Evolutionary conservation across 2,113 vertebrate genomes (phyloP).

Genomic region (Poecilia latipinna): DNA sequence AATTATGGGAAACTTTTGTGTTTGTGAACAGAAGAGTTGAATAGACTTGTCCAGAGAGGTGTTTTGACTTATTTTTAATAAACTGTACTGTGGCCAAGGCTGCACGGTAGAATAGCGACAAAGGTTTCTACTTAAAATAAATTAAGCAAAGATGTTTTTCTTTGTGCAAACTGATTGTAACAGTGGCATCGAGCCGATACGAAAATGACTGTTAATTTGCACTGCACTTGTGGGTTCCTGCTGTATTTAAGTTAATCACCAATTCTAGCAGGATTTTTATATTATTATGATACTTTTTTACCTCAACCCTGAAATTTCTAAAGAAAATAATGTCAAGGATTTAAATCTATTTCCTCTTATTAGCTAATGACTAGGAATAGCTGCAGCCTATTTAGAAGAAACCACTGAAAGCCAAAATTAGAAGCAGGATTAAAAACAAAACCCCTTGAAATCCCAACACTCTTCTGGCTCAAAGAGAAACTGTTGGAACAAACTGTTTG

Average conservation of each 20-base stretch:
- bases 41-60: not conserved
- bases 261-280: no score
- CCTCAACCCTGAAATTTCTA: not conserved
- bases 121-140: not conserved
- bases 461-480: no score
- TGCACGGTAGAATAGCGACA: not conserved
- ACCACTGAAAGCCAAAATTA: not conserved
- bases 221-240: not conserved
- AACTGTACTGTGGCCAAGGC: not conserved
- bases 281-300: not conserved
- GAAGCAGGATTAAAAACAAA: not conserved
- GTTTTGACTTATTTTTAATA: not conserved
- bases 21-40: slow-evolving; percentile 2
- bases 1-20: not conserved
- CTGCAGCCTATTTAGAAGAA: no score
- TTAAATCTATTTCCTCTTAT: no score
- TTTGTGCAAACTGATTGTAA: not conserved
- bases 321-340: not conserved
- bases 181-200: not conserved
- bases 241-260: not conserved
- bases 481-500: no score
- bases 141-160: not conserved
- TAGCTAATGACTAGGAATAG: no score
- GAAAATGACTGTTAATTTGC: not conserved
- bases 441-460: not conserved